These are phyloP conservation scores for Leptodactylus fuscus DNA, from an alignment of 2,113 vertebrate species.

Conservation along the genomic window DNA sequence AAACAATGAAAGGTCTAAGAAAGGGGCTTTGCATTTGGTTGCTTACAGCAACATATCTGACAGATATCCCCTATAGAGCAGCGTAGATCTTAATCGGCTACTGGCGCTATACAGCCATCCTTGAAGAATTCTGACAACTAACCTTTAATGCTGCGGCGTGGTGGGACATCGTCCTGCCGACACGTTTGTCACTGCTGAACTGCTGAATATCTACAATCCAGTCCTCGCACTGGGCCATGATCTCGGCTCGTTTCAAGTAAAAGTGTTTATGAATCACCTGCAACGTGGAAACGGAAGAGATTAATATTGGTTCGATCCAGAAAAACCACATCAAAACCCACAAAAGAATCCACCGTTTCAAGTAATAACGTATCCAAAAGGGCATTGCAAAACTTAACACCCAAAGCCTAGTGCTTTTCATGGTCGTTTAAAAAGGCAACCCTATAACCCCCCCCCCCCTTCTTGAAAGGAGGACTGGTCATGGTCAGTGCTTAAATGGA, in stretches of 20 bases:
- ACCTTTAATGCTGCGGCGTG: conserved; percentile 98
- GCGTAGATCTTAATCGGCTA: not conserved
- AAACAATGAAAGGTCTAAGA: too few species aligned
- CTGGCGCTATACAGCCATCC: not conserved
- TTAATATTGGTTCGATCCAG: not conserved
- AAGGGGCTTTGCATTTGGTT: not conserved
- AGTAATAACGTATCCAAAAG: too few species aligned
- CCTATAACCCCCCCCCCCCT: too few species aligned
- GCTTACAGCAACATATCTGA: too few species aligned
- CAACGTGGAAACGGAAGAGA: conserved; percentile 52
- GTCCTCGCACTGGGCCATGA: conserved; percentile 97
- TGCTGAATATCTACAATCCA: conserved; percentile 99
- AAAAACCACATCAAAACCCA: not conserved
- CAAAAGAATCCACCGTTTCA: not conserved
- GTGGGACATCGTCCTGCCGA: conserved; percentile 98
- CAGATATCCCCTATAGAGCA: too few species aligned
- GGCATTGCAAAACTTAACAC: too few species aligned
- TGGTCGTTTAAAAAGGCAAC: too few species aligned
- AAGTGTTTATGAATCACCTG: conserved; percentile 99
- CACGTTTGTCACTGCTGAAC: conserved; percentile 97
- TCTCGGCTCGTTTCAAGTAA: conserved; percentile 96
- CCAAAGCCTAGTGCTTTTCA: too few species aligned
- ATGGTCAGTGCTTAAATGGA: too few species aligned
- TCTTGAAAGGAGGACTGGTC: too few species aligned
- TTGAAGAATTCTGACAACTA: too few species aligned